These are phyloP conservation scores for Pelecanus crispus DNA, from an alignment of 2,113 vertebrate species.

Conservation along the genomic window DNA sequence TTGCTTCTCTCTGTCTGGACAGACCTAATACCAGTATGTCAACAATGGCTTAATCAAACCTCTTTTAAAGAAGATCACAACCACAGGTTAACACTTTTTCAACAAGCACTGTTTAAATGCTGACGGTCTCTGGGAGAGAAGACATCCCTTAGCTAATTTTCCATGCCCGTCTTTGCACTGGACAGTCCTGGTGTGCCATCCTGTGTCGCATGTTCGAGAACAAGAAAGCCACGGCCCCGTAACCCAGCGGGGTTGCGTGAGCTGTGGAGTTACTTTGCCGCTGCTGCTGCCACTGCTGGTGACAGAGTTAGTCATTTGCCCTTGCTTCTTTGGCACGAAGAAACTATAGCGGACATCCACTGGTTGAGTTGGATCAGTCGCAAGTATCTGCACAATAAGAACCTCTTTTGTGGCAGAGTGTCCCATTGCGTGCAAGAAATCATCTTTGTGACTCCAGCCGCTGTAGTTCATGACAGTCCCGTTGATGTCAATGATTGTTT, in stretches of 20 bases:
- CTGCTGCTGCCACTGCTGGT: constrained; percentile 13
- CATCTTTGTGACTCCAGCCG: constrained; percentile 93
- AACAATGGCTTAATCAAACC: neutral
- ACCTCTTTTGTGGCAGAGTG: constrained; percentile 84
- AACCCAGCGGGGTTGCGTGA: constrained; percentile 82
- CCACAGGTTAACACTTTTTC: constrained; percentile 86
- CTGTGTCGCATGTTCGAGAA: constrained; percentile 93
- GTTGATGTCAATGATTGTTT: constrained; percentile 90
- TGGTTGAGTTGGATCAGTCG: constrained; percentile 86
- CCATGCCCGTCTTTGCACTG: constrained; percentile 89
- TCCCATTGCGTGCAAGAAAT: constrained; percentile 91
- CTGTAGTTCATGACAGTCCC: constrained; percentile 97
- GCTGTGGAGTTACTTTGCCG: constrained; percentile 42
- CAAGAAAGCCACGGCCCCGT: constrained; percentile 91
- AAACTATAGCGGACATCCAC: constrained; percentile 95
- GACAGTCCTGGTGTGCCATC: constrained; percentile 97
- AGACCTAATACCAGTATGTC: constrained; percentile 31
- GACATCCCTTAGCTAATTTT: constrained; percentile 87
- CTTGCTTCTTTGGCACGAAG: constrained; percentile 81
- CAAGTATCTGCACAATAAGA: constrained; percentile 89
- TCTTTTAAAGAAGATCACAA: neutral
- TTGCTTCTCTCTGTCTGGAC: constrained; percentile 36
- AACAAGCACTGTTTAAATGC: constrained; percentile 93
- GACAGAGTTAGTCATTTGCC: constrained; percentile 53
- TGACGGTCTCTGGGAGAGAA: constrained; percentile 82